These are phyloP conservation scores for Calephelis nemesis DNA, from an alignment of 1,140 invertebrate species.

Conservation along the genomic window DNA sequence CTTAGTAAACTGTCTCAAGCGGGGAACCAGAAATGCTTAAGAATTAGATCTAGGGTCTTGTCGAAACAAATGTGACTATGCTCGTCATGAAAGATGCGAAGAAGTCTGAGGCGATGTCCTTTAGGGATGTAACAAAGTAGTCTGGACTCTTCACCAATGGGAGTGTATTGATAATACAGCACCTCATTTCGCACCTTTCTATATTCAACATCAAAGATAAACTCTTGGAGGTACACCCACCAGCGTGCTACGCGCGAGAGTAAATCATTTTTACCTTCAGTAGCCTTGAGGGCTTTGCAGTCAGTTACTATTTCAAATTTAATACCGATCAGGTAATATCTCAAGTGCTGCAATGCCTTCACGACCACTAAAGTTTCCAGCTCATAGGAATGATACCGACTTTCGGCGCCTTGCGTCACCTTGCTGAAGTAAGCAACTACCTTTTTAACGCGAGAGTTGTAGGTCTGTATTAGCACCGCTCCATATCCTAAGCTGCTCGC, in stretches of 20 bases:
- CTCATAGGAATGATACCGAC: conserved; percentile 24
- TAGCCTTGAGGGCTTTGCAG: conserved; percentile 28
- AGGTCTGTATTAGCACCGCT: conserved; percentile 18
- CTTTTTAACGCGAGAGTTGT: conserved; percentile 6
- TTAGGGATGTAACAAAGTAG: conserved; percentile 22
- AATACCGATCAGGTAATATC: conserved; percentile 26
- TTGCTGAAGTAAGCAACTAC: conserved; percentile 26
- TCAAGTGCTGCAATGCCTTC: conserved; percentile 24
- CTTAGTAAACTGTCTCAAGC: conserved; percentile 17
- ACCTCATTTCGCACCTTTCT: conserved; percentile 21
- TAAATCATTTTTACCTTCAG: conserved; percentile 26
- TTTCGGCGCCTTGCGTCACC: background rate
- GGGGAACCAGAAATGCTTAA: conserved; percentile 29
- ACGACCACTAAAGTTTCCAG: conserved; percentile 28
- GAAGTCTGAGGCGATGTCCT: background rate
- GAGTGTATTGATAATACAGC: conserved; percentile 20
- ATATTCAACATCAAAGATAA: conserved; percentile 22
- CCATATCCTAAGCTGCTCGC: conserved; percentile 23
- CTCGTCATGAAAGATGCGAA: conserved; percentile 26
- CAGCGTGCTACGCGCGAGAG: conserved; percentile 25
- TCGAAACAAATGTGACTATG: conserved; percentile 22
- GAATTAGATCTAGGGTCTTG: conserved; percentile 23
- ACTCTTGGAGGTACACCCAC: conserved; percentile 29
- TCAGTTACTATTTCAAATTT: conserved; percentile 27
- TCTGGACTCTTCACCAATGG: conserved; percentile 2